phyloP scores from a whole-genome alignment of 2,113 vertebrate genomes.

The Engraulis encrasicolus region DNA sequence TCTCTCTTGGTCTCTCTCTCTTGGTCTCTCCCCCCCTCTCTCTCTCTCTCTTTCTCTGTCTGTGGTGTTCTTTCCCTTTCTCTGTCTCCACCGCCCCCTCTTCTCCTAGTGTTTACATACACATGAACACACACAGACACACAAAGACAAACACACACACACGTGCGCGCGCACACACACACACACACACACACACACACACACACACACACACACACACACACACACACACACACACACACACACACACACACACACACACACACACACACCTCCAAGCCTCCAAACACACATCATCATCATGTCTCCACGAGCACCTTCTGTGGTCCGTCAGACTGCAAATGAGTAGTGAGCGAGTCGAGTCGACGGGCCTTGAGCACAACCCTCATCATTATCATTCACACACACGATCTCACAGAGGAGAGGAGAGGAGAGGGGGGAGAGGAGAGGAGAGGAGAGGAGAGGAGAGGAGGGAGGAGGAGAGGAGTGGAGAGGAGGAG shows the following conservation, averaged over 20 bases:
- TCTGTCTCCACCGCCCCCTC: no score
- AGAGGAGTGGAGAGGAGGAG: not conserved
- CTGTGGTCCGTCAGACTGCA: not conserved
- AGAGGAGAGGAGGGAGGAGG: not conserved
- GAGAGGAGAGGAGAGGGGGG: not conserved
- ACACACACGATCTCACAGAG: not conserved
- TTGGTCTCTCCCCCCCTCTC: not conserved
- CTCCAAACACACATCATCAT: not conserved
- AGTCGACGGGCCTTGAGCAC: no score
- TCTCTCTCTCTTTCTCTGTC: not conserved
- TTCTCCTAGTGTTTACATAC: no score
- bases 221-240: no score
- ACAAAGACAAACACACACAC: no score
- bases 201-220: no score
- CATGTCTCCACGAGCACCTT: conserved; percentile 34
- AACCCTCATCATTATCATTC: not conserved
- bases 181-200: no score
- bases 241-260: no score
- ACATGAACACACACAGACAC: no score
- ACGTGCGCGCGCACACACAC: no score
- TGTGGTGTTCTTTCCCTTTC: conserved; percentile 27
- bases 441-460: no score
- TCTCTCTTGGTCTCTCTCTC: not conserved
- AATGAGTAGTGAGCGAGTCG: not conserved
- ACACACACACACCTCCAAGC: not conserved